Base-by-base conservation (phyloP, 1,140 invertebrate species). In the Halictus rubicundus region DNA sequence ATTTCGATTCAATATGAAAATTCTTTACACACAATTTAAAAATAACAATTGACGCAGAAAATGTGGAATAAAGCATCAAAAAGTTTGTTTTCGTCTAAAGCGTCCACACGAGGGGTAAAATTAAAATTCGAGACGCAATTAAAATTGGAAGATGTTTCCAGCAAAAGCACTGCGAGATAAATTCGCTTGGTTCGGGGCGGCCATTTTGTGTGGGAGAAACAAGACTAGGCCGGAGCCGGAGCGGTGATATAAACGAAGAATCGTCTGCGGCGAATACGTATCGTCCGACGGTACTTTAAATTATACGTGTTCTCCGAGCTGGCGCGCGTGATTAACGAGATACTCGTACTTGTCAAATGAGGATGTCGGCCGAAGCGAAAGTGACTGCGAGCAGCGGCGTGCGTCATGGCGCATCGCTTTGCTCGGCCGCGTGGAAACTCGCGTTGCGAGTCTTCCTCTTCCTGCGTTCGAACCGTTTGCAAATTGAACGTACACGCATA, bases 391-490 rank as follows among this genome's bases (percentile, higher is more conserved):
- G 32, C 77, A 81, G 81, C 75, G 82, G 63, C 59, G 63, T 52
- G 65, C 68, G 65, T 77, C 52, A 60, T 37, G 63, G 78, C n/a
- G 66, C 83, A 83, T 87, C 86, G 80, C 78, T 78, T 81, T 27
- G 52, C 72, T 60, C 74, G 68, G 64, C 49, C 60, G 61, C 65
- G 46, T 71, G 68, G 57, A 82, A 73, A 69, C 70, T 39, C 21
- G 72, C 54, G 42, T 42, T 72, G 42, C 54, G 76, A 70, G 49
- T 42, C 57, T 81, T 72, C 57, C 80, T 68, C 68, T 82, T 81
- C 76, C 78, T 86, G 72, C 63, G 68, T 70, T 78, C 78, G 54
- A 27, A 69, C 63, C 42, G 49, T 80, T 72, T 39, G 57, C 60
- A 49, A 73, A 65, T 66, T 46, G n/a, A 42, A 71, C 19, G 27